A percentile compares a stretch with the other conserved stretches of the same genome.
Conservation (phyloP, 2,113 vertebrate genomes). For the Alexandromys fortis region DNA sequence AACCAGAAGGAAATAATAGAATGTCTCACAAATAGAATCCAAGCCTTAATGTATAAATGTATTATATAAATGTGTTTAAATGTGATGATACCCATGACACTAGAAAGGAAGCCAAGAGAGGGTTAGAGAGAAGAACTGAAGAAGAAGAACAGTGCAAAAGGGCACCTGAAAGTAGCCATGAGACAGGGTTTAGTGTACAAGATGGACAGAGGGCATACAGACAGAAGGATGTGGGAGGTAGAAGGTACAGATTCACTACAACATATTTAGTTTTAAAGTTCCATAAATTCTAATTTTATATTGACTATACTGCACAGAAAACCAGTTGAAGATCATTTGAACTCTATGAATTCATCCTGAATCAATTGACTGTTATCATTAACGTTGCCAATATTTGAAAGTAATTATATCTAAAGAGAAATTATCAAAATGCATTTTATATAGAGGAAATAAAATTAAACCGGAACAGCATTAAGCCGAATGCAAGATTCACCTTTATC, state of each 20-base stretch:
- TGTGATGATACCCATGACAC: not conserved
- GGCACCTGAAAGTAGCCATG: not conserved
- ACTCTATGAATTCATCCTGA: slow-evolving; percentile 10
- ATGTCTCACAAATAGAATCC: not conserved
- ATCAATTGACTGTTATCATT: not conserved
- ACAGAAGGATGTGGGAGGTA: not conserved
- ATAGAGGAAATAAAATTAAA: not conserved
- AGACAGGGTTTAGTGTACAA: not conserved
- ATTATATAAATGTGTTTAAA: not conserved
- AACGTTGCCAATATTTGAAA: not conserved
- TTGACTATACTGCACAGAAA: not conserved
- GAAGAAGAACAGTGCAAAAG: not conserved
- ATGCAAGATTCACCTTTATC: not conserved
- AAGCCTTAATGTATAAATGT: not conserved
- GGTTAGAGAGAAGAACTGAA: not conserved
- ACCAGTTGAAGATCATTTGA: not conserved
- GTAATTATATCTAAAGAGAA: not conserved
- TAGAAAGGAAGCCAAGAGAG: no score
- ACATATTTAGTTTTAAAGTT: not conserved
- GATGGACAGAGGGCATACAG: no score
- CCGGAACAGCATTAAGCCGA: not conserved
- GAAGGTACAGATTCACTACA: not conserved
- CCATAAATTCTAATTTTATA: not conserved
- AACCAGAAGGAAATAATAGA: not conserved
- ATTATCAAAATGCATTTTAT: not conserved